Base-by-base conservation (phyloP, 2,888 invertebrate genomes). In the Eledone cirrhosa region DNA sequence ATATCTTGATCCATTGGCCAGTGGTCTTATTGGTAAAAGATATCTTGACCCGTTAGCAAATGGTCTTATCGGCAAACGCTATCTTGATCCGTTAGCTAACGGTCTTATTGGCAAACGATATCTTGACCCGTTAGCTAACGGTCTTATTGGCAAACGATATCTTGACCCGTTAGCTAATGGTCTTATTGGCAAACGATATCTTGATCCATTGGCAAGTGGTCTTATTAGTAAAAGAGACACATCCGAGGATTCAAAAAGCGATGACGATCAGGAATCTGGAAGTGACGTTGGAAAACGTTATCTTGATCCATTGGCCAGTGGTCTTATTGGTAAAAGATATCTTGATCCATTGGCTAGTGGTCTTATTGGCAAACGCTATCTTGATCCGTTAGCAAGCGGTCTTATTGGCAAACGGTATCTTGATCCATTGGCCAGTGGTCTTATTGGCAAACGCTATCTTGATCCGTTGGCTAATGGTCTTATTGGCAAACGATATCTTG, bases 271-370 rank as follows among this genome's bases (percentile, higher is more conserved):
- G 22, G n/a, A 24, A 27, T 29, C 47, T 47, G 24, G 47, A 27
- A 77, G 79, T 4, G 74, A 78, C 5, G 67, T 77, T 11, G 79
- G 79, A 16, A 79, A 79, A 67, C 48, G 77, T 67, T 41, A 29
- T 13, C 27, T 69, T 11, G 78, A 78, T 48, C 75, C 11, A 0
- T 69, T 78, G 13, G 78, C 69, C 2, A 16, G 27, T 13, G 77
- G 63, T 22, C 47, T 77, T 1, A 65, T 77, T 33, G 77, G 77
- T 41, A 41, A 78, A 72, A 48, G 79, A n/a, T 78, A 76, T 11
- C 79, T 82, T 77, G 80, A 81, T 59, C 78, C 78, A 22, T 19
- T 82, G 8, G 78, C 79, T 19, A 79, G 67, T 74, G 80, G 80
- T 3, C 53, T 80, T 0, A 78, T 82, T 0, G 82, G 80, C 1